Percentiles rank a stretch among this genome's conserved stretches.
These are phyloP conservation scores for Bombus superbus DNA, from an alignment of 1,140 invertebrate species.

Conservation along the genomic window DNA sequence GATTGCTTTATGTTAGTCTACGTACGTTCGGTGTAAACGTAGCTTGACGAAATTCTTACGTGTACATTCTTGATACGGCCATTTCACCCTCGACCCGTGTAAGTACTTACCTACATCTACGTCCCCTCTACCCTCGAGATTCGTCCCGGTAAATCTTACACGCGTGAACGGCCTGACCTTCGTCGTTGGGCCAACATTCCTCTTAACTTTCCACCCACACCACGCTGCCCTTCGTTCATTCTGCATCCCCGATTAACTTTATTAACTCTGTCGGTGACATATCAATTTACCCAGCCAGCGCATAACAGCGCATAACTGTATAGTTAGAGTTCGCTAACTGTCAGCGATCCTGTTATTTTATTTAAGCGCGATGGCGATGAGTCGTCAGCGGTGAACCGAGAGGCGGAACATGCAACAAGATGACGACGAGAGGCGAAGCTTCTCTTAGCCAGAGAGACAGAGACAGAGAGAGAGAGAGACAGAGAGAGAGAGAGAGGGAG, in stretches of 20 bases:
- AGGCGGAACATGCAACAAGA: background rate
- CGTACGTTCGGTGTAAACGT: too few species aligned
- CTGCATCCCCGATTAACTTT: slow-evolving; percentile 40
- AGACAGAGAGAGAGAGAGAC: too few species aligned
- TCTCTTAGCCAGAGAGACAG: background rate
- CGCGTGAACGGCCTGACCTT: background rate
- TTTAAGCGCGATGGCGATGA: slow-evolving; percentile 36
- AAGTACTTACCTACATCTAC: too few species aligned
- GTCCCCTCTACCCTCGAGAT: background rate
- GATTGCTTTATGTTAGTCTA: too few species aligned
- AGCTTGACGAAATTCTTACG: background rate
- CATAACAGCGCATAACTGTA: slow-evolving; percentile 10
- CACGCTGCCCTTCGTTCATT: slow-evolving; percentile 7
- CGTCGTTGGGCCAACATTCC: background rate
- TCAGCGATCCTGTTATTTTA: slow-evolving; percentile 47
- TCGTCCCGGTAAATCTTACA: background rate
- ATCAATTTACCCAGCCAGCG: slow-evolving; percentile 32
- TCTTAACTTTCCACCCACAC: background rate
- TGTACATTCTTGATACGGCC: background rate
- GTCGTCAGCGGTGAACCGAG: background rate
- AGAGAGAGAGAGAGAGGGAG: too few species aligned
- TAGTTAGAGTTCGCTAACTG: slow-evolving; percentile 40
- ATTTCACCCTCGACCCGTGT: background rate
- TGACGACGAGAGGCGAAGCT: background rate
- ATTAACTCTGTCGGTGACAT: slow-evolving; percentile 47